Conservation (phyloP, 1,140 invertebrate genomes). For the Macrobrachium rosenbergii region DNA sequence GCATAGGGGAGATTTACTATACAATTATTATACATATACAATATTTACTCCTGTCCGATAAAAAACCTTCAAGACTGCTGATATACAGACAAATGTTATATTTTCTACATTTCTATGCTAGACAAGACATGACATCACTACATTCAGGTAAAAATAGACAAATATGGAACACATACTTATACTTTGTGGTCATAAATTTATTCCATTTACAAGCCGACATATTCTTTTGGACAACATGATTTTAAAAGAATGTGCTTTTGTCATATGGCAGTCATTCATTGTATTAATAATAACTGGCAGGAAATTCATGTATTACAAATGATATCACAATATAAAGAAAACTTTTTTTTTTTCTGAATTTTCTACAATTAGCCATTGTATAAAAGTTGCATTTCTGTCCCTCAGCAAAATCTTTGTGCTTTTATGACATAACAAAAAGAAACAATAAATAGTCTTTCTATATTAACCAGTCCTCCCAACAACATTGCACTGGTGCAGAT, state of each 20-base stretch:
- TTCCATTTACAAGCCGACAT: slow-evolving; percentile 49
- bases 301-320: slow-evolving; percentile 56
- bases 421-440: slow-evolving; percentile 42
- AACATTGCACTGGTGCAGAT: no score
- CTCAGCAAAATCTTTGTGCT: slow-evolving; percentile 56
- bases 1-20: slow-evolving; percentile 56
- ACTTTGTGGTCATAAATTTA: slow-evolving; percentile 59
- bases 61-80: slow-evolving; percentile 54
- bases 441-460: slow-evolving; percentile 35
- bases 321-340: slow-evolving; percentile 60
- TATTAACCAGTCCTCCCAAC: slow-evolving; percentile 50
- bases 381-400: slow-evolving; percentile 52
- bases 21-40: slow-evolving; percentile 61
- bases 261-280: slow-evolving; percentile 49
- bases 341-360: slow-evolving; percentile 36
- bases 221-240: slow-evolving; percentile 53
- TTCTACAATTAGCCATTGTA: slow-evolving; percentile 56
- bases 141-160: slow-evolving; percentile 63
- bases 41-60: slow-evolving; percentile 59
- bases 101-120: slow-evolving; percentile 23
- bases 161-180: slow-evolving; percentile 63
- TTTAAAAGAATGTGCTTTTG: slow-evolving; percentile 45
- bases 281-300: slow-evolving; percentile 56
- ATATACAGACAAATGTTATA: slow-evolving; percentile 57
- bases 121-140: slow-evolving; percentile 45